A percentile compares a stretch with the other conserved stretches of the same genome.
Evolutionary conservation across 2,888 invertebrate genomes (phyloP).

Genomic region (Coecobrya sp.): DNA sequence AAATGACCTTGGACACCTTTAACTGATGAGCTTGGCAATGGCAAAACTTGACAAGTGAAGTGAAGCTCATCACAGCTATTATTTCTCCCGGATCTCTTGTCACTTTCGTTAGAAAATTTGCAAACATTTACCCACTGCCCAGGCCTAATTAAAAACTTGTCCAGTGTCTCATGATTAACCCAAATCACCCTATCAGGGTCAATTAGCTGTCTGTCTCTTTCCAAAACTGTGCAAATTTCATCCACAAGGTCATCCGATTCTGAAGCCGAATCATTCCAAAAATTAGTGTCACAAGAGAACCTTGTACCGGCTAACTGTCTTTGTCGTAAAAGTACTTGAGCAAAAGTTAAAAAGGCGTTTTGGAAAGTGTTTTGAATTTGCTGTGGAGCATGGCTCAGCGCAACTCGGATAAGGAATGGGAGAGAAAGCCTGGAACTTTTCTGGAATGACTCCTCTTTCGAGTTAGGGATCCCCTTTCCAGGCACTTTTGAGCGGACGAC

Average conservation of each 20-base stretch:
- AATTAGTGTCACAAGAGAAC: constrained; percentile 1
- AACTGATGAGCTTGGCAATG: neutral
- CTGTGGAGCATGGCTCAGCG: neutral
- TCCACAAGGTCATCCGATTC: neutral
- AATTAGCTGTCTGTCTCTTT: constrained; percentile 12
- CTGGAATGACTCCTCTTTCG: too few relatives aligned
- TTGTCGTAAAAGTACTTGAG: constrained; percentile 39
- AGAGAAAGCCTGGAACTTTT: neutral
- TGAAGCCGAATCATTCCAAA: neutral
- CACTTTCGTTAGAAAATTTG: neutral
- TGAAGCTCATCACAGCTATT: neutral
- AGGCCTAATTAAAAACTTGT: constrained; percentile 46
- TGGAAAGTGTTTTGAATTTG: constrained; percentile 23
- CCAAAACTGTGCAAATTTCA: constrained; percentile 22
- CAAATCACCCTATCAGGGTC: constrained; percentile 62
- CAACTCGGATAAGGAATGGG: constrained; percentile 15
- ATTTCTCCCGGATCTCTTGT: neutral
- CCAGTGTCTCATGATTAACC: neutral
- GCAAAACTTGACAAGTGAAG: constrained; percentile 65
- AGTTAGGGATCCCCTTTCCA: too few relatives aligned
- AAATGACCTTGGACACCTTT: neutral
- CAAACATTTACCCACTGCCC: constrained; percentile 69
- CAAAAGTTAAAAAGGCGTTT: neutral
- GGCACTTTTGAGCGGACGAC: too few relatives aligned
- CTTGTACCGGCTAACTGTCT: neutral